A percentile compares a stretch with the other conserved stretches of the same genome.
Conservation (phyloP, 2,797 vertebrate species). For the Trichosurus vulpecula region DNA sequence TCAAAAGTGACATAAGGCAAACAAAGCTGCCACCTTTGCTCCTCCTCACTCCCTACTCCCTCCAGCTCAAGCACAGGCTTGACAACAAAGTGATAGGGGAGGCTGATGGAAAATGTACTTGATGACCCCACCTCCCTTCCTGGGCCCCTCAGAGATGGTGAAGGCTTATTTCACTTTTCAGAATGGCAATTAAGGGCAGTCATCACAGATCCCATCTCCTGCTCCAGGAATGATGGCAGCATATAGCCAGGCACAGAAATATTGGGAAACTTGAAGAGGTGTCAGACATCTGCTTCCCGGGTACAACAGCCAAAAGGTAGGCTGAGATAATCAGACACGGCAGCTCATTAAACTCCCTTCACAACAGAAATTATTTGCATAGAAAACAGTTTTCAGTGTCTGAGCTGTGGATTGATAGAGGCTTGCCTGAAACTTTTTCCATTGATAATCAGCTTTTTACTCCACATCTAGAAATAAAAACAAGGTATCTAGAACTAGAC, state of each 20-base stretch:
- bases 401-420: background rate
- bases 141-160: background rate
- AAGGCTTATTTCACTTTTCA: slow-evolving; percentile 26
- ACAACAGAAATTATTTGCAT: slow-evolving; percentile 2
- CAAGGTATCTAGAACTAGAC: background rate
- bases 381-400: background rate
- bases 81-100: background rate
- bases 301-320: background rate
- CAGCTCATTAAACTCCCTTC: slow-evolving; percentile 12
- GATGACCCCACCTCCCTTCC: background rate
- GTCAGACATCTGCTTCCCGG: background rate
- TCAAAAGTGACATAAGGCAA: background rate
- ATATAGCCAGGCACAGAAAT: background rate
- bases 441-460: background rate
- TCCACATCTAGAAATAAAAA: background rate
- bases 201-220: slow-evolving; percentile 26
- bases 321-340: slow-evolving; percentile 51
- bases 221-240: background rate
- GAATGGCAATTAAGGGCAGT: slow-evolving; percentile 20
- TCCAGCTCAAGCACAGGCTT: background rate
- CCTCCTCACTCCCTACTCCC: background rate
- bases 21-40: background rate
- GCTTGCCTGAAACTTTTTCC: background rate
- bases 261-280: background rate
- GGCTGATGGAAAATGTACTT: accelerated